phyloP scores from a whole-genome alignment of 2,113 vertebrate genomes.

The Progne subis region DNA sequence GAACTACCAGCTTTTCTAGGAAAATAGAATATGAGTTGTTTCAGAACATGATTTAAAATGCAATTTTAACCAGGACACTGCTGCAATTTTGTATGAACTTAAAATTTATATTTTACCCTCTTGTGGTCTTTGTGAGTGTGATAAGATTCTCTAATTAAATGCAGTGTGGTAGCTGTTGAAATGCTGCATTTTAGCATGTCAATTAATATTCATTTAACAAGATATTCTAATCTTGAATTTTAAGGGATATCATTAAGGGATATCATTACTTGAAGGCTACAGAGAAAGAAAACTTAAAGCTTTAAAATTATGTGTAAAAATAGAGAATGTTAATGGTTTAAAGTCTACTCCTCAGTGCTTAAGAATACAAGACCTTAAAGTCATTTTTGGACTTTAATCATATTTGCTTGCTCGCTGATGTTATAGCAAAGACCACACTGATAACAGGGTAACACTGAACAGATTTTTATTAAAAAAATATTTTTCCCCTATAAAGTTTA shows the following conservation, averaged over 20 bases:
- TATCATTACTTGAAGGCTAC: neutral
- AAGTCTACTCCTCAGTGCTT: neutral
- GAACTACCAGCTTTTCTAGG: neutral
- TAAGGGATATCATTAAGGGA: neutral
- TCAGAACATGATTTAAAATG: neutral
- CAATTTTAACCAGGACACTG: neutral
- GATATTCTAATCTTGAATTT: neutral
- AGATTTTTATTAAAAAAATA: neutral
- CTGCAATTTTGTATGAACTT: neutral
- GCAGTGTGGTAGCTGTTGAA: neutral
- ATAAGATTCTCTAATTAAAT: neutral
- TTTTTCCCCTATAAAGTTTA: neutral
- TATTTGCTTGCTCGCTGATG: neutral
- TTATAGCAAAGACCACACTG: neutral
- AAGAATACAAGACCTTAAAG: neutral
- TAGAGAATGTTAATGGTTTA: neutral
- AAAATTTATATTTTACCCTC: neutral
- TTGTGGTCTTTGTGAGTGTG: neutral
- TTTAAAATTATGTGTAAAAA: neutral
- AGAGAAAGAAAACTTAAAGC: neutral
- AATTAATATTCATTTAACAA: neutral
- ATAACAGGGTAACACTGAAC: neutral
- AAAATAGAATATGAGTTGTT: neutral
- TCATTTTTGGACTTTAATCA: neutral
- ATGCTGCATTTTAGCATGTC: neutral